Conservation (phyloP, 1,140 invertebrate genomes). For the Micrasema minimum region DNA sequence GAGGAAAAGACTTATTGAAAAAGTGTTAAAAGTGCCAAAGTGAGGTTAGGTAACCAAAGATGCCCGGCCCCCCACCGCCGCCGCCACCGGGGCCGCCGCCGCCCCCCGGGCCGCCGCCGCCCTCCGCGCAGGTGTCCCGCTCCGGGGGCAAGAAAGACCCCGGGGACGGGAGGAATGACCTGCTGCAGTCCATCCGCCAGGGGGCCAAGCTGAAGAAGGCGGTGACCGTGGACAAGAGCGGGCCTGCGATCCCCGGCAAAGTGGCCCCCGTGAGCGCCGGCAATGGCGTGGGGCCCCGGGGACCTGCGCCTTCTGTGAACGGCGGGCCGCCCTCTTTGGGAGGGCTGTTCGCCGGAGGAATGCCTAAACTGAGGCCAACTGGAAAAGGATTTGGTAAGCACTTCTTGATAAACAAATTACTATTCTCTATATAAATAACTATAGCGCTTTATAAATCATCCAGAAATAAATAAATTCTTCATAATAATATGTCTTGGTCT, state of each 20-base stretch:
- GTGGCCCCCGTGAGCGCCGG: conserved; percentile 55
- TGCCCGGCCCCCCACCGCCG: conserved; percentile 25
- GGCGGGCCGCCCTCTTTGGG: conserved; percentile 72
- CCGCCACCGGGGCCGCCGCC: conserved; percentile 69
- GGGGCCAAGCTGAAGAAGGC: conserved; percentile 87
- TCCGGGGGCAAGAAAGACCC: conserved; percentile 62
- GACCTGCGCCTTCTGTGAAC: conserved; percentile 60
- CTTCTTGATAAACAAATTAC: too few species aligned
- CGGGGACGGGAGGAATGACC: conserved; percentile 71
- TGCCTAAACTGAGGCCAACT: conserved; percentile 86
- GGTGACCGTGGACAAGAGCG: conserved; percentile 89
- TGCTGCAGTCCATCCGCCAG: conserved; percentile 85
- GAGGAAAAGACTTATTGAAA: conserved; percentile 14
- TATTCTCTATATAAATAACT: too few species aligned
- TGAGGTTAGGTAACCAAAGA: conserved; percentile 26
- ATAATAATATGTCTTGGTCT: too few species aligned
- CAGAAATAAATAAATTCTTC: too few species aligned
- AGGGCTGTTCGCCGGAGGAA: conserved; percentile 85
- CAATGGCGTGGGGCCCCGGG: conserved; percentile 60
- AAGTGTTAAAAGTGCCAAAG: conserved; percentile 13
- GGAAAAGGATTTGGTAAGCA: conserved; percentile 66
- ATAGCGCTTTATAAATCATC: too few species aligned
- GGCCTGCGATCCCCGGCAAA: conserved; percentile 77
- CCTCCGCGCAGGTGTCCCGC: conserved; percentile 71
- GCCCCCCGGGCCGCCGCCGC: conserved; percentile 70